Evolutionary conservation across 2,797 vertebrate species (phyloP), one percentile per base, ranked within the genome.

Genomic region (Molossus alvarezi): DNA sequence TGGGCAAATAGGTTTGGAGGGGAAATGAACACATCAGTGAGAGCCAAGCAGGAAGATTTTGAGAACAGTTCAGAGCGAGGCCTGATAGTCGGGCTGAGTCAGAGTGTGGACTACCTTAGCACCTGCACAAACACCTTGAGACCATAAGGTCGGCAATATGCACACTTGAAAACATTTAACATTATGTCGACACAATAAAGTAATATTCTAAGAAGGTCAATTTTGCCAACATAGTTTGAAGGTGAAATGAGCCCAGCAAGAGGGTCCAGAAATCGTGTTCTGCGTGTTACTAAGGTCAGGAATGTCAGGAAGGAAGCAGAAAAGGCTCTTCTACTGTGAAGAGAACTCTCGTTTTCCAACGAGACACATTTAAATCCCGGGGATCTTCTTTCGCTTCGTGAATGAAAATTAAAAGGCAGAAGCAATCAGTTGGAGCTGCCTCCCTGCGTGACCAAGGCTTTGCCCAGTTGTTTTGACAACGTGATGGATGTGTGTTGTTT

Each of bases 91-190:
- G 37, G 45, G 73, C 29, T 93, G 57, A 94, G 51, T 5, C 41
- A 79, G 21, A 48, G 21, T 90, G 6, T 82, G 37, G n/a, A 72
- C 67, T 12, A 58, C 6, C 13, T 88, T 90, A 76, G 51, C 23
- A 88, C 62, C 2, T 95, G 29, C 21, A 58, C 81, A 84, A 79
- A 67, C 84, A 81, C 67, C 96, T 96, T 85, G 48, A 79, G 92
- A 88, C 91, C 51, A 45, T 90, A 65, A 92, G 64, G 27, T 72
- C 57, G n/a, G 8, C 6, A 10, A 71, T 80, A 62, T 71, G 9
- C 15, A 57, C 69, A 73, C 23, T 72, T 37, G 8, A 41, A 80
- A 90, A 90, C 27, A 51, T 11, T 58, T 83, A 23, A 75, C 20
- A 58, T 14, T 83, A 6, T 60, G 6, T 17, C 64, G 11, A 37